phyloP scores from a whole-genome alignment of 2,888 invertebrate genomes.

The Platynereis dumerilii region DNA sequence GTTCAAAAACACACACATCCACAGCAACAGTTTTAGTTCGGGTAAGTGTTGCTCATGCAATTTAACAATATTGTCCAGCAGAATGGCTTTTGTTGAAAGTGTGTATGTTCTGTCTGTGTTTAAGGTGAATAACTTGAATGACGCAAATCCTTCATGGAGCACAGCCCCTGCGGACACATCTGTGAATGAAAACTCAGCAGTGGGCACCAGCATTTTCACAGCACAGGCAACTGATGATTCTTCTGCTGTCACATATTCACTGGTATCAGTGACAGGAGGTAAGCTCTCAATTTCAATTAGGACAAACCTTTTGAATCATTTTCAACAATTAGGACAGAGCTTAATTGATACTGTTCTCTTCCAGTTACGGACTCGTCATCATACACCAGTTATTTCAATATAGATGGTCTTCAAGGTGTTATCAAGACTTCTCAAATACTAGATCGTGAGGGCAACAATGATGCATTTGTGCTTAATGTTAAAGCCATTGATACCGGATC shows the following conservation, averaged over 20 bases:
- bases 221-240: background rate
- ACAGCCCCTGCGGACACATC: constrained; percentile 3
- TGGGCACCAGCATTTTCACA: background rate
- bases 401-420: background rate
- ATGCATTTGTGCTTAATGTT: background rate
- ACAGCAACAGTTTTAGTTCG: too few relatives aligned
- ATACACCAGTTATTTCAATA: background rate
- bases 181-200: background rate
- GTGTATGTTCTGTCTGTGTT: too few relatives aligned
- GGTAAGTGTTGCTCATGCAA: too few relatives aligned
- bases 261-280: constrained; percentile 3
- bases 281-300: too few relatives aligned
- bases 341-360: too few relatives aligned
- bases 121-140: background rate
- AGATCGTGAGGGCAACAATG: background rate
- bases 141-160: background rate
- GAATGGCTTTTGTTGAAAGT: too few relatives aligned
- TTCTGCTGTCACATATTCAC: background rate
- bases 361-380: too few relatives aligned
- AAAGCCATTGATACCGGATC: background rate
- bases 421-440: background rate
- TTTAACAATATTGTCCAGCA: too few relatives aligned
- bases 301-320: too few relatives aligned
- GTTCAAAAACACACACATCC: too few relatives aligned
- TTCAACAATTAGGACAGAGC: too few relatives aligned